Base-by-base conservation (phyloP, 2,888 invertebrate genomes). In the Drosophila ochracea region DNA sequence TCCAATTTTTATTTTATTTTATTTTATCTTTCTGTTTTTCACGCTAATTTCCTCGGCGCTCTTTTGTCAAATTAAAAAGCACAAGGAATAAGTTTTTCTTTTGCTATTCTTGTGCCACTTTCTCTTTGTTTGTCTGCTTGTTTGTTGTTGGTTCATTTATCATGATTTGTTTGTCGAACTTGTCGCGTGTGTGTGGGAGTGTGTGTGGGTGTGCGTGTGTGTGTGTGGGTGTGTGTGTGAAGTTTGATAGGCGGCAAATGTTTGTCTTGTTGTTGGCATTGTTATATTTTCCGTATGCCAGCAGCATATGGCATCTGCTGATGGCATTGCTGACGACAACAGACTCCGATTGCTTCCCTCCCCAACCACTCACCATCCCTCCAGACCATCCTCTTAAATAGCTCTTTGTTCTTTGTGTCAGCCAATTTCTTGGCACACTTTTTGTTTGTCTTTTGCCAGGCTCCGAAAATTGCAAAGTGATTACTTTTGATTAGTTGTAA, bases 91-190 rank as follows among this genome's bases (percentile, higher is more conserved):
- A 90, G 66, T 82, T 84, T 88, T 80, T 72, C 61, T 72, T 47
- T 83, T 71, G 39, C 73, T 30, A 9, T 41, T 33, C 50, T 53
- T 59, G 50, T 62, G 52, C 73, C 61, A 60, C 68, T 84, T 69
- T 61, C 80, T 84, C 80, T 77, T 88, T 84, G 57, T 61, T 83
- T 80, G 80, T 76, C 84, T 80, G 39, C 39, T 39, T 85, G 86
- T 81, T 88, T 80, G 87, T 77, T 90, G 91, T 88, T 76, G 87
- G 76, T 91, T 88, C 87, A 88, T 88, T 91, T 91, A 88, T 88
- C 87, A 88, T 88, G 87, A 91, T 91, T 90, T 88, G 91, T 91
- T 91, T 91, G 91, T 74, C 81, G 84, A 90, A 90, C 77, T 89
- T 90, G 69, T 73, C 72, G 52, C 47, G 41, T 55, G 52, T 53